phyloP scores from a whole-genome alignment of 2,113 vertebrate species.

The Lepisosteus osseus region DNA sequence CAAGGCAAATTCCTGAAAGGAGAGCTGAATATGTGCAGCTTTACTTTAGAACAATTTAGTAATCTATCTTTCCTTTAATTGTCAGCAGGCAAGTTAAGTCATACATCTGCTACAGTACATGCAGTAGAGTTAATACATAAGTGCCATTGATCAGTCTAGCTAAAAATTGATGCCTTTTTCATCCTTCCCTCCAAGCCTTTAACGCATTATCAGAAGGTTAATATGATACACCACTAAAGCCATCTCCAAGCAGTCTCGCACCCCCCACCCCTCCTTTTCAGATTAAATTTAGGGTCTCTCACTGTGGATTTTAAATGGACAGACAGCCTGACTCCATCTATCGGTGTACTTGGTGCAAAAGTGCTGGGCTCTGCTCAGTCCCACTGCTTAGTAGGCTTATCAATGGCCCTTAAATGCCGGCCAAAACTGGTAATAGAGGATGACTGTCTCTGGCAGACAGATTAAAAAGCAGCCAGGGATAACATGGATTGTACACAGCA shows the following conservation, averaged over 20 bases:
- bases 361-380: slow-evolving; percentile 45
- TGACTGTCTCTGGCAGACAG: slow-evolving; percentile 61
- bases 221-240: slow-evolving; percentile 67
- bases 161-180: slow-evolving; percentile 78
- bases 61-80: slow-evolving; percentile 48
- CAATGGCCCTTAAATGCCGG: slow-evolving; percentile 62
- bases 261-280: slow-evolving; percentile 41
- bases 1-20: slow-evolving; percentile 40
- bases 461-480: slow-evolving; percentile 38
- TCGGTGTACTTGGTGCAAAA: slow-evolving; percentile 41
- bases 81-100: slow-evolving; percentile 55
- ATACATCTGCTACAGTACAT: slow-evolving; percentile 61
- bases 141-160: slow-evolving; percentile 76
- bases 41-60: slow-evolving; percentile 35
- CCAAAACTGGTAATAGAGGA: slow-evolving; percentile 56
- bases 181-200: slow-evolving; percentile 63
- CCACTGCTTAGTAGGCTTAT: slow-evolving; percentile 50
- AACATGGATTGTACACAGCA: background rate
- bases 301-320: slow-evolving; percentile 55
- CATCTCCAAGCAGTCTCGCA: slow-evolving; percentile 62
- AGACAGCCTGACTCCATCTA: slow-evolving; percentile 79
- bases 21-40: slow-evolving; percentile 27
- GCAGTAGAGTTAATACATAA: slow-evolving; percentile 75
- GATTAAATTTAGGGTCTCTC: slow-evolving; percentile 61
- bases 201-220: slow-evolving; percentile 78